Percentiles rank a stretch among this genome's conserved stretches.
phyloP scores from a whole-genome alignment of 1,140 invertebrate genomes.

The Panagrolaimus sp. region DNA sequence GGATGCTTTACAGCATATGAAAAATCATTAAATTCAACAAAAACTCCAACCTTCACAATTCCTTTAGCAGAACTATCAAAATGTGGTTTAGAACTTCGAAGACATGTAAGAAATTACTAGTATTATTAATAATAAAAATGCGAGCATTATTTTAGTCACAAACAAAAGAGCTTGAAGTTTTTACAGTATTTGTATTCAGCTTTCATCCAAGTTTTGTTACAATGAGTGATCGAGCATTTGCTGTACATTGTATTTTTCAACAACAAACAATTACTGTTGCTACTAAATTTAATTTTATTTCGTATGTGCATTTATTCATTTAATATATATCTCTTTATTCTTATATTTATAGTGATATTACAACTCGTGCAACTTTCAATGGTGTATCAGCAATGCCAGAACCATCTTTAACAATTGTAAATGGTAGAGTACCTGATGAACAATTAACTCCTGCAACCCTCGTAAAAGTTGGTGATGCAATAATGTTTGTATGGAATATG shows the following conservation, averaged over 20 bases:
- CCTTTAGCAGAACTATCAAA: neutral
- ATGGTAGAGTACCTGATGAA: constrained; percentile 15
- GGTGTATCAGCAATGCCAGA: constrained; percentile 13
- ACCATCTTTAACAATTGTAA: constrained; percentile 14
- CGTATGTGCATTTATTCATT: neutral
- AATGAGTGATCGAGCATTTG: constrained; percentile 14
- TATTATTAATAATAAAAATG: neutral
- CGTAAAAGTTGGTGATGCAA: constrained; percentile 22
- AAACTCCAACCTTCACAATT: neutral
- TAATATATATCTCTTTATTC: neutral
- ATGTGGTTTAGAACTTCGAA: neutral
- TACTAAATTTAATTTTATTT: neutral
- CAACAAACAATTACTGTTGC: constrained; percentile 6
- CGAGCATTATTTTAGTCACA: neutral
- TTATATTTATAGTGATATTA: constrained; percentile 14
- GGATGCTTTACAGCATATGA: constrained; percentile 8
- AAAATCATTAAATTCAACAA: neutral
- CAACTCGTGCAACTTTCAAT: constrained; percentile 7
- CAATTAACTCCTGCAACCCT: neutral
- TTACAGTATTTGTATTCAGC: constrained; percentile 11
- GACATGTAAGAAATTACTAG: constrained; percentile 6
- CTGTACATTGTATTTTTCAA: constrained; percentile 16
- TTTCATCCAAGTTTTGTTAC: constrained; percentile 18
- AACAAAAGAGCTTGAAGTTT: constrained; percentile 9
- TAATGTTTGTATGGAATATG: constrained; percentile 29